These are phyloP conservation scores for Semicossyphus pulcher DNA, from an alignment of 2,113 vertebrate genomes.

Conservation along the genomic window DNA sequence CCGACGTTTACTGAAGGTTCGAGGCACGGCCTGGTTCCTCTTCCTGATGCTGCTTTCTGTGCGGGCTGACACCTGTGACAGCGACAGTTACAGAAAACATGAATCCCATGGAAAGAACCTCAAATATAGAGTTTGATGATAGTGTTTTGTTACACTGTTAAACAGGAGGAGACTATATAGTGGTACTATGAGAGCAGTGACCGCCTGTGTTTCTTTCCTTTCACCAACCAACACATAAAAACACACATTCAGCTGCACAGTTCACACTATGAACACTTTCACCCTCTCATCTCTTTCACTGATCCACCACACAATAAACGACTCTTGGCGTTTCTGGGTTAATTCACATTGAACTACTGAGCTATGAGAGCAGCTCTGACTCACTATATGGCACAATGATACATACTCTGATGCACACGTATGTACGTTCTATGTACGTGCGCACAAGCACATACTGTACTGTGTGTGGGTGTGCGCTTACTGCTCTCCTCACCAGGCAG, in stretches of 20 bases:
- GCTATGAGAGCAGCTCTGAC: constrained; percentile 40
- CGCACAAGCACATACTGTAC: background rate
- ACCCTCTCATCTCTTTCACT: constrained; percentile 10
- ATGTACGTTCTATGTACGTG: background rate
- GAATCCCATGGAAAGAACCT: background rate
- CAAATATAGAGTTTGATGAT: background rate
- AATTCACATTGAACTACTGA: constrained; percentile 42
- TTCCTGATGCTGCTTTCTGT: constrained; percentile 89
- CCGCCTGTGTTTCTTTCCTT: constrained; percentile 1
- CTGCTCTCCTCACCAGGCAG: constrained; percentile 7
- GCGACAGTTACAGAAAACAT: background rate
- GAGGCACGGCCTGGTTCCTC: constrained; percentile 90
- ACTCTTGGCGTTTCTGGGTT: constrained; percentile 75
- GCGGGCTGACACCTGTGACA: constrained; percentile 90
- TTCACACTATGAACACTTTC: constrained; percentile 6
- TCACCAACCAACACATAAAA: constrained; percentile 18
- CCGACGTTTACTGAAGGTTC: constrained; percentile 92
- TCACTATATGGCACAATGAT: constrained; percentile 23
- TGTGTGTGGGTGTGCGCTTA: background rate
- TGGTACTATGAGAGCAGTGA: background rate
- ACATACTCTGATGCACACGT: constrained; percentile 16
- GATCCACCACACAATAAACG: constrained; percentile 37
- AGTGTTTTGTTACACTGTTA: background rate
- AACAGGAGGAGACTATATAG: background rate
- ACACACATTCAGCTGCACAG: background rate